Percentiles rank a stretch among this genome's conserved stretches.
phyloP scores from a whole-genome alignment of 2,888 invertebrate species.

The Pimpla rufipes region DNA sequence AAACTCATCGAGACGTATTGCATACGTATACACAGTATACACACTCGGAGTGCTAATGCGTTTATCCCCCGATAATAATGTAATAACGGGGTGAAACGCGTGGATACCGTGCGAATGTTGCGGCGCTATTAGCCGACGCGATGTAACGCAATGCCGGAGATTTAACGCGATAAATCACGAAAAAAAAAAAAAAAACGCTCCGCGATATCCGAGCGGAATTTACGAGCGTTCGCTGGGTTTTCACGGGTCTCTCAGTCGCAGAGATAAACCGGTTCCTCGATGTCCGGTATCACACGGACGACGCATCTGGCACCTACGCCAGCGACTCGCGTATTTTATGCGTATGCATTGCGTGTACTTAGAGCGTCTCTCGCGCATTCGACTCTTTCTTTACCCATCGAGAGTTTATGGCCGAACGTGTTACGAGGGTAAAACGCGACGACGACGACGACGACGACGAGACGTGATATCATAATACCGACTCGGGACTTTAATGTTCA shows the following conservation, averaged over 20 bases:
- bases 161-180: conserved; percentile 29
- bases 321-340: conserved; percentile 23
- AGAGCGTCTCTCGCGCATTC: not conserved
- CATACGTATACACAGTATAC: too few relatives aligned
- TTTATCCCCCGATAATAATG: conserved; percentile 28
- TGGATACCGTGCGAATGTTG: conserved; percentile 23
- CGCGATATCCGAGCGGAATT: conserved; percentile 33
- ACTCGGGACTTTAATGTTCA: not conserved
- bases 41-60: conserved; percentile 19
- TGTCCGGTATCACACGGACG: conserved; percentile 37
- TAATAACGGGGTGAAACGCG: conserved; percentile 16
- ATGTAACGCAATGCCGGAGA: conserved; percentile 26
- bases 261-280: conserved; percentile 49
- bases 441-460: too few relatives aligned
- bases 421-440: not conserved
- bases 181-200: not conserved
- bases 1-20: conserved; percentile 27
- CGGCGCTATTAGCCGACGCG: not conserved
- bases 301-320: conserved; percentile 18
- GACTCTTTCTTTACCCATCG: not conserved
- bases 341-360: conserved; percentile 23
- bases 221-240: conserved; percentile 28
- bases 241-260: conserved; percentile 1
- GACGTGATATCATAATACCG: conserved; percentile 4
- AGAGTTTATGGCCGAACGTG: conserved; percentile 22